Evolutionary conservation across 2,888 invertebrate species (phyloP), one percentile per base, ranked within the genome.

Genomic region (Nymphalis polychloros): DNA sequence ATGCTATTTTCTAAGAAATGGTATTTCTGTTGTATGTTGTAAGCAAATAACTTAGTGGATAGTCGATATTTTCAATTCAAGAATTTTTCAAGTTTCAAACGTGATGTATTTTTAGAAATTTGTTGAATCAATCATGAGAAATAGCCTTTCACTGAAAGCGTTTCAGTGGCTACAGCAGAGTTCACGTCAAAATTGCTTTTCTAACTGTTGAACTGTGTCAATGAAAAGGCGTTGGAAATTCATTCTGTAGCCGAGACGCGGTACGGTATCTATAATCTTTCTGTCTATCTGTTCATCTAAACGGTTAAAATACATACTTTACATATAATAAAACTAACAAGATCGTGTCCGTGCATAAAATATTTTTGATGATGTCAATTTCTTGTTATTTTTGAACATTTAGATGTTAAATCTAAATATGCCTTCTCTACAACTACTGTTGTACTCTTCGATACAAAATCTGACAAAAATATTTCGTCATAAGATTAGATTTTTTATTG

Each of bases 141-240:
- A 67, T 68, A 64, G 19, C 49, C 59, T 64, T 68, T 70, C 59
- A 68, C 59, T 59, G 48, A 46, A 62, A 59, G 62, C 59, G 63
- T 68, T 68, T 64, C 59, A 46, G 49, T 62, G 13, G 62, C 49
- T 49, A 41, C 35, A 41, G 62, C 55, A 48, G 20, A 41, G 57
- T 57, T 27, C 55, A 49, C 48, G 49, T 55, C 53, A 67, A 62
- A 66, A 61, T 66, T 62, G 61, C 61, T 66, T 55, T 66, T 7
- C 55, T 35, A 62, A 62, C 65, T 61, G 60, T 66, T 66, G 52
- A 53, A 64, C 52, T 65, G 65, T 65, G 60, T 65, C 65, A 60
- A 53, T 53, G 53, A 27, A 60, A 65, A 35, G 50, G 49, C 47
- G 52, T 23, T 62, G 49, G 62, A 55, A 62, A 67, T 62, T 57